These are phyloP conservation scores for Acromyrmex echinatior DNA, from an alignment of 1,140 invertebrate genomes.

Conservation along the genomic window DNA sequence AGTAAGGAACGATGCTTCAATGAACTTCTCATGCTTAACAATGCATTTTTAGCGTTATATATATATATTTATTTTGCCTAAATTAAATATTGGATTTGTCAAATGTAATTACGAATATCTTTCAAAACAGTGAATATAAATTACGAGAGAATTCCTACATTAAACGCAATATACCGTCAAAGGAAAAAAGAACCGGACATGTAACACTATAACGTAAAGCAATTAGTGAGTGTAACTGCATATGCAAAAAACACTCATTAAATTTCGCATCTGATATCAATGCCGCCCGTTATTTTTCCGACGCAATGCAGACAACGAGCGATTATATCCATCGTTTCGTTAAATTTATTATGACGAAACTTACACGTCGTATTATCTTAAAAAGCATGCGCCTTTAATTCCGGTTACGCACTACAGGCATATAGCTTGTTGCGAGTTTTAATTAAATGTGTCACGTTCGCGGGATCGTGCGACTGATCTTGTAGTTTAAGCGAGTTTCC, in stretches of 20 bases:
- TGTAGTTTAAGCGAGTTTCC: slow-evolving; percentile 54
- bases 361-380: slow-evolving; percentile 39
- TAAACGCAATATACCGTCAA: not conserved
- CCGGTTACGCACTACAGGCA: slow-evolving; percentile 45
- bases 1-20: not conserved
- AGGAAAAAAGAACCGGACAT: not conserved
- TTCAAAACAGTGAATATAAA: not conserved
- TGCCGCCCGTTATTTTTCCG: slow-evolving; percentile 34
- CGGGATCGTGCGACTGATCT: slow-evolving; percentile 50
- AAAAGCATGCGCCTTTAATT: slow-evolving; percentile 41
- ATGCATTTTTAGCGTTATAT: not conserved
- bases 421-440: slow-evolving; percentile 47
- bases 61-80: not conserved
- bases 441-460: slow-evolving; percentile 67
- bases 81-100: not conserved
- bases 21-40: not conserved
- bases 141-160: not conserved
- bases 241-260: slow-evolving; percentile 46
- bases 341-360: slow-evolving; percentile 67
- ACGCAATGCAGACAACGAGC: not conserved
- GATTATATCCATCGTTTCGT: slow-evolving; percentile 37
- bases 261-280: slow-evolving; percentile 55
- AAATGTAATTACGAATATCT: not conserved
- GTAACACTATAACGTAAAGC: slow-evolving; percentile 27
- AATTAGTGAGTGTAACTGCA: slow-evolving; percentile 30